Evolutionary conservation across 2,797 vertebrate genomes (phyloP), one percentile per base, ranked within the genome.

Genomic region (Siniperca undulata): DNA sequence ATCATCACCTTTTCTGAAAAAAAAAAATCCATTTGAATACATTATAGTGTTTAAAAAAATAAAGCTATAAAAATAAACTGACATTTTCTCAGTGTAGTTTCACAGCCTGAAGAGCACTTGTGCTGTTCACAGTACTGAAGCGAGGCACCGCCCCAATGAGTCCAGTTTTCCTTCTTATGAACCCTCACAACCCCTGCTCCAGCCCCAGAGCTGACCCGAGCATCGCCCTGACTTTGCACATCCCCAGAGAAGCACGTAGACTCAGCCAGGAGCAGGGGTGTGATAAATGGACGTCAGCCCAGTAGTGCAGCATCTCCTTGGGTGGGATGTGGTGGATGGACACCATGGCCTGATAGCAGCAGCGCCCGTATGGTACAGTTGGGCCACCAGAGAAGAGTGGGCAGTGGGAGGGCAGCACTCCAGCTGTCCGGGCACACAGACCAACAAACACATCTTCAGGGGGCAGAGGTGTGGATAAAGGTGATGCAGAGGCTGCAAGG

Each of bases 361-460:
- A 98, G 48, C 94, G 93, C 3, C 94, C 92, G 2, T 95, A 95
- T 0, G 97, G 96, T 64, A 96, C 89, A 0, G 70, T 77, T 0
- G 96, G 96, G 5, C 96, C 96, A 0, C 97, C 97, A 0, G 97
- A 96, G 84, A 98, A 95, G 36, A 93, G 95, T 0, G 96, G 91
- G 53, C 94, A 94, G 71, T 98, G 97, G 0, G 93, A 95, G 5
- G 97, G 97, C n/a, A 90, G 22, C 20, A 98, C 89, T 6, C 97
- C 97, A 0, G 96, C 96, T 0, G 85, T 52, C 3, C 89, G 92
- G 2, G 97, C 96, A 7, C 96, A 97, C 24, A 97, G 80, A 0
- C 97, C 97, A 2, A 98, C 92, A 76, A 97, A 98, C 30, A 95
- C 96, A 7, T 98, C 97, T 90, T 98, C 97, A 0, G 97, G 91